Conservation (phyloP, 2,888 invertebrate species). For the Lasioglossum oenotherae region DNA sequence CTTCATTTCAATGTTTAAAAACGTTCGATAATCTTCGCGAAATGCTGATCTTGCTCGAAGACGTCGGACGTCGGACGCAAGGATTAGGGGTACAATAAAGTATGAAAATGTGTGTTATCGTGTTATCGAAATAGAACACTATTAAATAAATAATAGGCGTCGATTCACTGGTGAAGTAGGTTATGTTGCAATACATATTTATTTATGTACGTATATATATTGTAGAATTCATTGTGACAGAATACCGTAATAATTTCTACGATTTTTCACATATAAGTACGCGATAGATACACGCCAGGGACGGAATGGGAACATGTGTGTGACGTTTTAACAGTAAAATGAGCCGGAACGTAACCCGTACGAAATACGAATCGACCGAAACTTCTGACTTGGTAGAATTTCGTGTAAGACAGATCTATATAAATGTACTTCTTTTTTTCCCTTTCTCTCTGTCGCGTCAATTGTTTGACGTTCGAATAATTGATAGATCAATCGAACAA, state of each 20-base stretch:
- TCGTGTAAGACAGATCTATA: slow-evolving; percentile 23
- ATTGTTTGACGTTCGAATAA: not conserved
- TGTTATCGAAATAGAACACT: slow-evolving; percentile 4
- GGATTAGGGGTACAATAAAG: slow-evolving; percentile 7
- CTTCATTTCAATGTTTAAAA: not conserved
- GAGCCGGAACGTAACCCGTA: slow-evolving; percentile 24
- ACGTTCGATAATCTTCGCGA: not conserved
- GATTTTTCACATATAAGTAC: slow-evolving; percentile 6
- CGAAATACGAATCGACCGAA: slow-evolving; percentile 26
- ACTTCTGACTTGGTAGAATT: slow-evolving; percentile 19
- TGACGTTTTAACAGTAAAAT: slow-evolving; percentile 43
- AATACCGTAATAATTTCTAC: slow-evolving; percentile 34
- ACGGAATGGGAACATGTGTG: slow-evolving; percentile 22
- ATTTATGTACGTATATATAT: not conserved
- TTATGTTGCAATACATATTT: slow-evolving; percentile 37
- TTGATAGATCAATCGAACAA: not conserved
- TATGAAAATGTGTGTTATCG: not conserved
- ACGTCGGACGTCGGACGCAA: not conserved
- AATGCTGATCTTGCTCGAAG: not conserved
- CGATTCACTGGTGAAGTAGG: slow-evolving; percentile 36
- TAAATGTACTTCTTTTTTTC: not conserved
- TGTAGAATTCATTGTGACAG: slow-evolving; percentile 16
- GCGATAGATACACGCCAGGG: not conserved
- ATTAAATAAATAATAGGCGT: not conserved
- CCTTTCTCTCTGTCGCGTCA: not conserved